Evolutionary conservation across 2,113 vertebrate species (phyloP).

Genomic region (Columba janthina): DNA sequence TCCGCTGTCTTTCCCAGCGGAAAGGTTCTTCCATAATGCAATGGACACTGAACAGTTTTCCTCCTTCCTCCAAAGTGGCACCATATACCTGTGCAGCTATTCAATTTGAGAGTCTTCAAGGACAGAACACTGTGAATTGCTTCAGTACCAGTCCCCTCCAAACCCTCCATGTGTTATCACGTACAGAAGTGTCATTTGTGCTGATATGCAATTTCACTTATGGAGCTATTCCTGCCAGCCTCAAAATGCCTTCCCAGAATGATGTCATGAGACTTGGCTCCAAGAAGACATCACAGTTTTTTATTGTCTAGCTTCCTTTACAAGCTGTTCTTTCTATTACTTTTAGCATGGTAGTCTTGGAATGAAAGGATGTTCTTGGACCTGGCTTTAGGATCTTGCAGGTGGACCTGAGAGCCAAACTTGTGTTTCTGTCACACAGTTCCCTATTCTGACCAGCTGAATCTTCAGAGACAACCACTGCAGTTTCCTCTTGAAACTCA

Average conservation of each 20-base stretch:
- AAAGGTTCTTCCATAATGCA: not conserved
- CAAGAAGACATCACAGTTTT: not conserved
- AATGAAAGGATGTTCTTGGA: not conserved
- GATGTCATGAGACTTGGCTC: slow-evolving; percentile 10
- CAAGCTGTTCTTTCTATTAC: slow-evolving; percentile 3
- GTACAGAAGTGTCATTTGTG: not conserved
- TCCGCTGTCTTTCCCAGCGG: not conserved
- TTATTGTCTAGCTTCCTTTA: slow-evolving; percentile 4
- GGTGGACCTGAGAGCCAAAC: not conserved
- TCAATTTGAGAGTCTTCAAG: not conserved
- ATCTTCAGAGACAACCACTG: not conserved
- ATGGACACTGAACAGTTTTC: not conserved
- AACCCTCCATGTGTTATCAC: not conserved
- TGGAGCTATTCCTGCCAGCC: not conserved
- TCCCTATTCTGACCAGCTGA: not conserved
- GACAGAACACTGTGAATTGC: not conserved
- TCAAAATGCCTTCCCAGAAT: not conserved
- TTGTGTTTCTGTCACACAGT: rapidly evolving
- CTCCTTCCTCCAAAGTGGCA: not conserved
- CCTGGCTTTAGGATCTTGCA: not conserved
- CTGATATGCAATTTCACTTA: not conserved
- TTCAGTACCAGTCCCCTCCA: not conserved
- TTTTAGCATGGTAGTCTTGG: not conserved
- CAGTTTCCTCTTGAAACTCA: not conserved
- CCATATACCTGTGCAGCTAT: not conserved